Percentiles rank a stretch among this genome's conserved stretches.
Evolutionary conservation across 2,888 invertebrate genomes (phyloP).

Genomic region (Drosophila austrosaltans): DNA sequence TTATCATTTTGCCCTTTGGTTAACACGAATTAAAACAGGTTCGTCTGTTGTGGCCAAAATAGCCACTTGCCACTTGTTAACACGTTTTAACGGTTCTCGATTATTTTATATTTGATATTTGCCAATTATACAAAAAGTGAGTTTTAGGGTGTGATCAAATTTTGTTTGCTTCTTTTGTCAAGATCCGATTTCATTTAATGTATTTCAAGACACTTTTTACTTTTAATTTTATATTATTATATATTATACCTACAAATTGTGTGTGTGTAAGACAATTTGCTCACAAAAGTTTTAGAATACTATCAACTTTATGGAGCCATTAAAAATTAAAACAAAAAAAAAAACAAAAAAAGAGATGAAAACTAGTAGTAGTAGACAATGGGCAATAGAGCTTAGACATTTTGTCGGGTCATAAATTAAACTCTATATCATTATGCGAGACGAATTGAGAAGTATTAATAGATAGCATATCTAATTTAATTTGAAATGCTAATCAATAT

Average conservation of each 20-base stretch:
- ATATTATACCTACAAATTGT: too few relatives aligned
- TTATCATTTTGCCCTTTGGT: constrained; percentile 19
- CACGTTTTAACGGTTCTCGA: constrained; percentile 45
- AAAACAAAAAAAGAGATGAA: not conserved
- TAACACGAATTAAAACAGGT: constrained; percentile 11
- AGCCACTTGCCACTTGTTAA: constrained; percentile 32
- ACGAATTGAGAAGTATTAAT: constrained; percentile 6
- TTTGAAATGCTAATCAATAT: constrained; percentile 7
- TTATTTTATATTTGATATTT: constrained; percentile 40
- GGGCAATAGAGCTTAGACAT: not conserved
- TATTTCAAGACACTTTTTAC: not conserved
- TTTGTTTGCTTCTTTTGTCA: constrained; percentile 20
- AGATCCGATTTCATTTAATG: constrained; percentile 21
- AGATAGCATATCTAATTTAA: constrained; percentile 12
- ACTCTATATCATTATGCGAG: constrained; percentile 4
- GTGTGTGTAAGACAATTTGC: constrained; percentile 1
- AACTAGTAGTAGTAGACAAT: constrained; percentile 3
- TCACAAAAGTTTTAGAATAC: not conserved
- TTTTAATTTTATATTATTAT: too few relatives aligned
- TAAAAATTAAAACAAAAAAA: not conserved
- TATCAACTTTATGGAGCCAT: constrained; percentile 3
- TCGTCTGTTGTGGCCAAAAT: constrained; percentile 35
- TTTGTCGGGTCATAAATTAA: constrained; percentile 9
- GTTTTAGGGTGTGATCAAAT: constrained; percentile 13
- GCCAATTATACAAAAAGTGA: constrained; percentile 27